Evolutionary conservation across 1,140 invertebrate species (phyloP).

Genomic region (Leptinotarsa undecemlineata): DNA sequence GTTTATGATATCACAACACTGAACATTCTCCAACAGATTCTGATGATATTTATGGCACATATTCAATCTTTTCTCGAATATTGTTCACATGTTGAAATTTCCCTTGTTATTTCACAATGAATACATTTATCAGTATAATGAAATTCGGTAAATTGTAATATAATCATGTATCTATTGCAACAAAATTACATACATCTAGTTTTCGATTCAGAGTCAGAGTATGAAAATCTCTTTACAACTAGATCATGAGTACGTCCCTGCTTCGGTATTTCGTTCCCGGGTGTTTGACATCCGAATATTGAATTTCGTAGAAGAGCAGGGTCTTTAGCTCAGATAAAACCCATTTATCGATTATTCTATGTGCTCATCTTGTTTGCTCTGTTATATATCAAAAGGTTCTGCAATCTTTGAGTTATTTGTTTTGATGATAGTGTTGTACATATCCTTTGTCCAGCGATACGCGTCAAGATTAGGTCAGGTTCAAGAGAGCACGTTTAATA

Average conservation of each 20-base stretch:
- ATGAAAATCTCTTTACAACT: no score
- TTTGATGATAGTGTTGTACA: background rate
- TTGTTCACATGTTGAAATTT: no score
- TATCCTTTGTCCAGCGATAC: constrained; percentile 2
- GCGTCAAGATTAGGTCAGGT: constrained; percentile 2
- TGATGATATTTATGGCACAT: no score
- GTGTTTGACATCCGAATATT: constrained; percentile 1
- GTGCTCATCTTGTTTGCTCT: background rate
- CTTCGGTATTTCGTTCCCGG: background rate
- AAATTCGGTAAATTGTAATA: no score
- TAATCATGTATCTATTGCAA: no score
- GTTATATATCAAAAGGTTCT: constrained; percentile 1
- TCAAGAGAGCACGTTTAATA: constrained; percentile 3
- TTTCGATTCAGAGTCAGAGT: no score
- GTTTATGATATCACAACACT: no score
- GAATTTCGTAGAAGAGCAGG: background rate
- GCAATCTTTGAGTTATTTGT: constrained; percentile 1
- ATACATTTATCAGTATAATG: no score
- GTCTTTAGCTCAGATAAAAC: background rate
- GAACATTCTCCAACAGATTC: no score
- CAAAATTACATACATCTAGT: no score
- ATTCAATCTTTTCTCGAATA: no score
- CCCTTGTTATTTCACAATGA: no score
- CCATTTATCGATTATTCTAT: background rate
- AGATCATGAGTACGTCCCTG: background rate